Evolutionary conservation across 2,113 vertebrate species (phyloP).

Genomic region (Brachyistius frenatus): DNA sequence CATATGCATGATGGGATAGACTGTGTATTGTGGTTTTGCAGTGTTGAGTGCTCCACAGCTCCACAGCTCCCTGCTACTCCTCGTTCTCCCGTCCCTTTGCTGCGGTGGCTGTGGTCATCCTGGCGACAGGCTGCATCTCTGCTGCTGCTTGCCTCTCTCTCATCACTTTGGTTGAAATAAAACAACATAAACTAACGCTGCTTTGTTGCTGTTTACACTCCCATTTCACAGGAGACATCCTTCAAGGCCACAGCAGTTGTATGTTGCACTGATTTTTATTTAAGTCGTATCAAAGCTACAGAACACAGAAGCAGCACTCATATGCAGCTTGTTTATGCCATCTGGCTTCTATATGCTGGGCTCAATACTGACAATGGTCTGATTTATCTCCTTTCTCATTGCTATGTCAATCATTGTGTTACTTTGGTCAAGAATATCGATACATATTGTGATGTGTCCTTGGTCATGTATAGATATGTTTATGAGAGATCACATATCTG

Average conservation of each 20-base stretch:
- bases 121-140: constrained; percentile 45
- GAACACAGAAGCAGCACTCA: background rate
- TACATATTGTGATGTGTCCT: no score
- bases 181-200: constrained; percentile 23
- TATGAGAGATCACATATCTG: no score
- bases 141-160: background rate
- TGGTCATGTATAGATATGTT: background rate
- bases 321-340: constrained; percentile 1
- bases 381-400: background rate
- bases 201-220: constrained; percentile 6
- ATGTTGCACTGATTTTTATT: constrained; percentile 27
- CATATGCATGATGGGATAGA: background rate
- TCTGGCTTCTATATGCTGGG: background rate
- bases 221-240: constrained; percentile 11
- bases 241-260: constrained; percentile 21
- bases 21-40: constrained; percentile 2
- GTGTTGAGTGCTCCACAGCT: constrained; percentile 11
- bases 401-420: background rate
- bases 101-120: constrained; percentile 32
- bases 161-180: constrained; percentile 36
- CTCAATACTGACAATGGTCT: background rate
- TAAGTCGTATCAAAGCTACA: constrained; percentile 3
- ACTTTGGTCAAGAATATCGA: background rate
- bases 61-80: constrained; percentile 15
- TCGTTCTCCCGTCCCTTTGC: constrained; percentile 7